phyloP scores from a whole-genome alignment of 2,888 invertebrate genomes.

The Hoplodrina ambigua region DNA sequence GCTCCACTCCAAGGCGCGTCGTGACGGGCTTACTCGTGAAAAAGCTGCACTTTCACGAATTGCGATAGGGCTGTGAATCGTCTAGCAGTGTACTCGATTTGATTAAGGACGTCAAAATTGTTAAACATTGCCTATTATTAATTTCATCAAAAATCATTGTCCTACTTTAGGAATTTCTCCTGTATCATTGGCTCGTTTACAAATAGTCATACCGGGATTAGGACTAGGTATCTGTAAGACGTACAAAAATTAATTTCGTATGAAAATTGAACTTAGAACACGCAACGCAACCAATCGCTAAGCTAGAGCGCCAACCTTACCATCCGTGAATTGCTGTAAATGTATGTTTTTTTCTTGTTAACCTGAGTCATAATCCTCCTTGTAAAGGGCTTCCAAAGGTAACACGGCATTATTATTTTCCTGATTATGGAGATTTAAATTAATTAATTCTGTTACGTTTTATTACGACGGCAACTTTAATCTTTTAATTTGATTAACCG shows the following conservation, averaged over 20 bases:
- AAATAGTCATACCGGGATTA: too few relatives aligned
- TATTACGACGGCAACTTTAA: slow-evolving; percentile 29
- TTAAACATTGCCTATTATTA: background rate
- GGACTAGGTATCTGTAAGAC: too few relatives aligned
- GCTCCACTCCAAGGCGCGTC: slow-evolving; percentile 62
- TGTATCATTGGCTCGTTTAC: too few relatives aligned
- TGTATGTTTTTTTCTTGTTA: too few relatives aligned
- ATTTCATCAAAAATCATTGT: too few relatives aligned
- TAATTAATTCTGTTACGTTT: slow-evolving; percentile 3
- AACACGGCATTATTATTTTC: background rate
- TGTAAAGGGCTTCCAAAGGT: background rate
- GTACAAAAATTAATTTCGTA: too few relatives aligned
- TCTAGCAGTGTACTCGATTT: slow-evolving; percentile 1
- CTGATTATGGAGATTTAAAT: background rate
- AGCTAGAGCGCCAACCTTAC: too few relatives aligned
- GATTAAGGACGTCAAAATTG: background rate
- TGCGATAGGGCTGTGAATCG: slow-evolving; percentile 52
- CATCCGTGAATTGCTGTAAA: background rate
- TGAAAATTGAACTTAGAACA: too few relatives aligned
- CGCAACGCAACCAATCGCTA: too few relatives aligned
- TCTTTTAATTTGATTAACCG: slow-evolving; percentile 24
- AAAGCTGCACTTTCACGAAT: slow-evolving; percentile 85
- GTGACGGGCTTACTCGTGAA: slow-evolving; percentile 70
- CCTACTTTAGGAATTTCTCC: too few relatives aligned
- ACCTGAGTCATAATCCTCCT: background rate